Base-by-base conservation (phyloP, 2,888 invertebrate genomes). In the Allygus modestus region DNA sequence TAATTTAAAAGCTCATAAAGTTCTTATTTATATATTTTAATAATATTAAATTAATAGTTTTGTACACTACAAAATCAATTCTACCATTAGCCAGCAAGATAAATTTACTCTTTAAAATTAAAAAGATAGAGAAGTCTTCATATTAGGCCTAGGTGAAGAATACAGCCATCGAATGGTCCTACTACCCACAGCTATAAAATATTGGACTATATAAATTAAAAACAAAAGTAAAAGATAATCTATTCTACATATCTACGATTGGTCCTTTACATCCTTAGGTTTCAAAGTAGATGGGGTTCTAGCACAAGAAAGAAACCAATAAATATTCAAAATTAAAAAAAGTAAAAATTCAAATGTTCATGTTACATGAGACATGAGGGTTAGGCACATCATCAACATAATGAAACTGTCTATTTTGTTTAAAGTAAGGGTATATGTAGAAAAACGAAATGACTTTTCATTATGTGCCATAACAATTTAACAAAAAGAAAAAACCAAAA, bases 141-240 rank as follows among this genome's bases (percentile, higher is more conserved):
- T 23, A 79, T 79, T 79, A 79, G 79, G 79, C 79, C 79, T 79
- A 79, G 46, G 79, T 79, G 51, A 79, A 79, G 79, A 79, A 51
- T 37, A 79, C 51, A 79, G 79, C 79, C 79, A 26, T 79, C 37
- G 12, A 79, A 79, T 79, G 79, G 79, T 79, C 79, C 54, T 58
- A 58, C 79, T 79, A 51, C 77, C 51, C n/a, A 58, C 46, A 79
- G 79, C 79, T 79, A 77, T 75, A 58, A 58, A 79, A 58, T 28
- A 71, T 71, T 41, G 7, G 20, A 71, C 41, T 20, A 71, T 41
- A n/a, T n/a, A 41, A 71, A 20, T 41, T 2, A 41, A 31, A 41
- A 20, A 37, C n/a, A 41, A 9, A 71, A 71, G 23, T 37, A 37
- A 69, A n/a, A 69, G 28, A 20, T 23, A 41, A 41, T 41, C 41